Percentiles rank a stretch among this genome's conserved stretches.
Evolutionary conservation across 2,113 vertebrate species (phyloP).

Genomic region (Colaptes auratus): DNA sequence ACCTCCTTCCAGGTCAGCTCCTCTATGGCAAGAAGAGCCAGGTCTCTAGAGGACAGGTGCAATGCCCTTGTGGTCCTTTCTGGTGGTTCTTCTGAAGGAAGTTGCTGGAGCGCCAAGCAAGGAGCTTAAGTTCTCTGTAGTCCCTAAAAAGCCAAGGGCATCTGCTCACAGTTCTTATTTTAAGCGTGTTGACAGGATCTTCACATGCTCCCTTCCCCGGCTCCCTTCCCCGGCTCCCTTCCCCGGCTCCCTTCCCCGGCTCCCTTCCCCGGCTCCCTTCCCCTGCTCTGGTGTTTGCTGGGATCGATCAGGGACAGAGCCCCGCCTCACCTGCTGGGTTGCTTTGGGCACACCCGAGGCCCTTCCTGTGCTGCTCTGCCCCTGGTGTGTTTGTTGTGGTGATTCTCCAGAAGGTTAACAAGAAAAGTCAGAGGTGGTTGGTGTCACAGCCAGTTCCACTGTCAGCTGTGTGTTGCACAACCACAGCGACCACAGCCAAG

Average conservation of each 20-base stretch:
- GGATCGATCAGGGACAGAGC: neutral
- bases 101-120: neutral
- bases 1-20: rapidly evolving
- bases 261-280: no score
- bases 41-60: neutral
- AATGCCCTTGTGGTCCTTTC: neutral
- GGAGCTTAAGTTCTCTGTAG: neutral
- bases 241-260: no score
- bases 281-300: neutral
- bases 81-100: neutral
- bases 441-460: neutral
- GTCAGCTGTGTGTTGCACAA: neutral
- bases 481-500: neutral
- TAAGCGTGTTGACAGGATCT: neutral
- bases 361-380: neutral
- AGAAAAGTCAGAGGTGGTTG: neutral
- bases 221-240: neutral
- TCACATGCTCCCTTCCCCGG: neutral
- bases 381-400: neutral
- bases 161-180: conserved; percentile 1
- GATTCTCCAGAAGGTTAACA: neutral
- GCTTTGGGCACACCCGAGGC: rapidly evolving
- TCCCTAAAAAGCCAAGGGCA: neutral
- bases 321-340: rapidly evolving
- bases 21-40: neutral